Evolutionary conservation across 2,888 invertebrate genomes (phyloP).

Genomic region (Dicyrtoma fusca): DNA sequence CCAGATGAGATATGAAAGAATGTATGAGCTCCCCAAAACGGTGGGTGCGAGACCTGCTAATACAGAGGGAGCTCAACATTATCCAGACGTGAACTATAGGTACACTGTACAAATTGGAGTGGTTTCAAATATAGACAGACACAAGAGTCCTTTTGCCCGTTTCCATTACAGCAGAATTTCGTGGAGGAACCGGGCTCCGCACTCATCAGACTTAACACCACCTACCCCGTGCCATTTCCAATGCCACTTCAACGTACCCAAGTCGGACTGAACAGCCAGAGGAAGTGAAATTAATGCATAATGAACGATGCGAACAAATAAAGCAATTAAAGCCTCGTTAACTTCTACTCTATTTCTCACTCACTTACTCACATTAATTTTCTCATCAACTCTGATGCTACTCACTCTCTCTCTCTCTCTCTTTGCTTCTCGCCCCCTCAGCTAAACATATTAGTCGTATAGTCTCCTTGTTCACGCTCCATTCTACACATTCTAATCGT

Average conservation of each 20-base stretch:
- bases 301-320: constrained; percentile 57
- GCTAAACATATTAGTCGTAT: constrained; percentile 3
- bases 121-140: constrained; percentile 37
- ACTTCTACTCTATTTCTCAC: constrained; percentile 51
- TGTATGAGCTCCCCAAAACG: constrained; percentile 17
- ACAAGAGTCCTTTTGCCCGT: constrained; percentile 10
- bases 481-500: constrained; percentile 17
- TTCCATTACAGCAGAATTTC: constrained; percentile 4
- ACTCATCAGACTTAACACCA: no score
- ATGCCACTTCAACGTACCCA: background rate
- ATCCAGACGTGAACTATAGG: constrained; percentile 7
- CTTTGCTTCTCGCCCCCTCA: background rate
- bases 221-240: no score
- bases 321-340: constrained; percentile 57
- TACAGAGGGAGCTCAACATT: constrained; percentile 22
- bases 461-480: constrained; percentile 5
- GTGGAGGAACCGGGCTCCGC: background rate
- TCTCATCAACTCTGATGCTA: constrained; percentile 51
- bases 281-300: constrained; percentile 56
- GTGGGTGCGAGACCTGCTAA: constrained; percentile 5
- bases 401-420: constrained; percentile 15
- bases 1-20: constrained; percentile 44
- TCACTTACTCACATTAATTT: constrained; percentile 55
- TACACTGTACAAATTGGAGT: constrained; percentile 39
- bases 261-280: constrained; percentile 28